Evolutionary conservation across 2,888 invertebrate genomes (phyloP).

Genomic region (Hartigia nigra): DNA sequence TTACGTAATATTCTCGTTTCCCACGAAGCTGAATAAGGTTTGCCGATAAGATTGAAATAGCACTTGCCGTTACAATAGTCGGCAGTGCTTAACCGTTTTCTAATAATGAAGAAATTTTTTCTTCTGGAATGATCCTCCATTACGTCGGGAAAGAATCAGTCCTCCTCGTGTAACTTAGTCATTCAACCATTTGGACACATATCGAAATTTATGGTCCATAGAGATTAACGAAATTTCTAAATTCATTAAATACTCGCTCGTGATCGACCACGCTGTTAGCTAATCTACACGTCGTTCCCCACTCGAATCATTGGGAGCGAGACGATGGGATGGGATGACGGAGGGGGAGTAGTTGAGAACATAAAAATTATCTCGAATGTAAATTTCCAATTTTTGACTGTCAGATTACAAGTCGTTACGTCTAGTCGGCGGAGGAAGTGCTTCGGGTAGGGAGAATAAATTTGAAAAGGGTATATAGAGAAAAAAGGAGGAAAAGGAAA

Average conservation of each 20-base stretch:
- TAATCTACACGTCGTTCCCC: conserved; percentile 31
- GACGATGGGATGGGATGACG: background rate
- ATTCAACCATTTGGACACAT: conserved; percentile 7
- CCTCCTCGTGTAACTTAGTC: background rate
- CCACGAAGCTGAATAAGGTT: background rate
- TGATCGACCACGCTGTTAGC: conserved; percentile 19
- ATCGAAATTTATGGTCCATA: conserved; percentile 30
- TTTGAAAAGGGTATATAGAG: background rate
- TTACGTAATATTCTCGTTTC: background rate
- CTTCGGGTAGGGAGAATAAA: background rate
- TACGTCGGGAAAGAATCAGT: conserved; percentile 11
- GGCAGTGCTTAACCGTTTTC: background rate
- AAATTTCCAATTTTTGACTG: conserved; percentile 22
- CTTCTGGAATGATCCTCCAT: conserved; percentile 26
- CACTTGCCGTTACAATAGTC: background rate
- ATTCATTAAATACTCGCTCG: conserved; percentile 30
- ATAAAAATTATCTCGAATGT: conserved; percentile 22
- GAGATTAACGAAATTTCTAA: conserved; percentile 39
- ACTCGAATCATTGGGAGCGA: background rate
- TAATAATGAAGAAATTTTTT: conserved; percentile 14
- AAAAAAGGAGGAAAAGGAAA: conserved; percentile 8
- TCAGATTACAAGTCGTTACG: conserved; percentile 20
- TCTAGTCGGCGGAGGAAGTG: background rate
- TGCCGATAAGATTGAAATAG: background rate
- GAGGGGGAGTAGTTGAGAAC: background rate